Conservation (phyloP, 2,113 vertebrate species). For the Elgaria multicarinata region DNA sequence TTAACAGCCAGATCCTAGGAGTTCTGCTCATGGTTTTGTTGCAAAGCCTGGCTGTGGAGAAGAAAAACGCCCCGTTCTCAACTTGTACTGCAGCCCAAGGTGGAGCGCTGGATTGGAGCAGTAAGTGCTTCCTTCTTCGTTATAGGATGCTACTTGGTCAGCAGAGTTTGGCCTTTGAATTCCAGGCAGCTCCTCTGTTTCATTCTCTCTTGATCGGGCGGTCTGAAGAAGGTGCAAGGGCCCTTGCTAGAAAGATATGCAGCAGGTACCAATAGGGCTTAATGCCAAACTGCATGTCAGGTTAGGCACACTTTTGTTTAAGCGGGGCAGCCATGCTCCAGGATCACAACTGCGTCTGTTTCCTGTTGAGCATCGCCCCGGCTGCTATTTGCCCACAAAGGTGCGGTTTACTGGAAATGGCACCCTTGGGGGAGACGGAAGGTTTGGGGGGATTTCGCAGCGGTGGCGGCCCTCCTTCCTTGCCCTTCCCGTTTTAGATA, state of each 20-base stretch:
- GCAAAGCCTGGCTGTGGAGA: conserved; percentile 73
- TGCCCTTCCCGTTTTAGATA: background rate
- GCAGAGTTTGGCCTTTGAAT: background rate
- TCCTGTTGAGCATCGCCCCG: background rate
- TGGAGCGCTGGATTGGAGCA: conserved; percentile 84
- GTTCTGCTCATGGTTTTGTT: conserved; percentile 83
- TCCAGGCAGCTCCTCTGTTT: background rate
- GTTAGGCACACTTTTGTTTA: background rate
- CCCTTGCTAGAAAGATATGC: background rate
- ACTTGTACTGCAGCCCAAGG: conserved; percentile 76
- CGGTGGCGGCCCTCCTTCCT: background rate
- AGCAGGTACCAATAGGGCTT: background rate
- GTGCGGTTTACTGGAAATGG: background rate
- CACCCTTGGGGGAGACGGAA: background rate
- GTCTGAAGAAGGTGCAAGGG: background rate
- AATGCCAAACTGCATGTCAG: background rate
- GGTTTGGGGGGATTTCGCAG: background rate
- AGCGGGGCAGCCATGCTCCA: background rate
- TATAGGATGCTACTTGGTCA: too few relatives aligned
- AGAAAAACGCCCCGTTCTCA: conserved; percentile 72
- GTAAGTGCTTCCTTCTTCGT: conserved; percentile 71
- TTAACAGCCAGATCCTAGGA: conserved; percentile 86
- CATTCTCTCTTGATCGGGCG: background rate
- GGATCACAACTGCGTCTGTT: background rate
- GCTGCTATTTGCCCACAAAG: background rate